These are phyloP conservation scores for Rhagonycha fulva DNA, from an alignment of 2,888 invertebrate species.

Conservation along the genomic window DNA sequence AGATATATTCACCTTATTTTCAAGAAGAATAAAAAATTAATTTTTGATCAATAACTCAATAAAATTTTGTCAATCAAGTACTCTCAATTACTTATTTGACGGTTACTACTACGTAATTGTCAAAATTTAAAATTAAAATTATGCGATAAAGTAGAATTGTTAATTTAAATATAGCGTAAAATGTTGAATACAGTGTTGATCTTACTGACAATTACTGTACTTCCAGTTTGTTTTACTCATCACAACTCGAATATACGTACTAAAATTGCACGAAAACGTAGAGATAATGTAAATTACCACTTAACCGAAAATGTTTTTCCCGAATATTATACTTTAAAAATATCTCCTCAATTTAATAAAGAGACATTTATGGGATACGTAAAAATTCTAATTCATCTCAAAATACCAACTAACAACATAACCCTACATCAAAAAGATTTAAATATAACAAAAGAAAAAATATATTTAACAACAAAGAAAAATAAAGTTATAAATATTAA, in stretches of 20 bases:
- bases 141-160: too few species aligned
- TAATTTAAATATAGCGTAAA: too few species aligned
- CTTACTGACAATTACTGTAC: not conserved
- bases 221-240: not conserved
- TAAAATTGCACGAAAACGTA: not conserved
- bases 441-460: not conserved
- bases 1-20: too few species aligned
- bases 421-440: not conserved
- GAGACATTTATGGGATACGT: not conserved
- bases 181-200: not conserved
- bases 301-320: not conserved
- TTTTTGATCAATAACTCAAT: too few species aligned
- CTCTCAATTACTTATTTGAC: too few species aligned
- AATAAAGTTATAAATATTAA: not conserved
- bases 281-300: not conserved
- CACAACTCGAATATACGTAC: fast-evolving
- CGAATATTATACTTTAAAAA: not conserved
- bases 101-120: not conserved
- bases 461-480: not conserved
- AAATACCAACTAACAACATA: not conserved
- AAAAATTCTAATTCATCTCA: not conserved
- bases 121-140: not conserved
- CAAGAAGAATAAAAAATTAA: too few species aligned
- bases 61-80: too few species aligned
- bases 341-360: not conserved